Conservation (phyloP, 64 coral and sea anemone genomes). For the Montipora foliosa region DNA sequence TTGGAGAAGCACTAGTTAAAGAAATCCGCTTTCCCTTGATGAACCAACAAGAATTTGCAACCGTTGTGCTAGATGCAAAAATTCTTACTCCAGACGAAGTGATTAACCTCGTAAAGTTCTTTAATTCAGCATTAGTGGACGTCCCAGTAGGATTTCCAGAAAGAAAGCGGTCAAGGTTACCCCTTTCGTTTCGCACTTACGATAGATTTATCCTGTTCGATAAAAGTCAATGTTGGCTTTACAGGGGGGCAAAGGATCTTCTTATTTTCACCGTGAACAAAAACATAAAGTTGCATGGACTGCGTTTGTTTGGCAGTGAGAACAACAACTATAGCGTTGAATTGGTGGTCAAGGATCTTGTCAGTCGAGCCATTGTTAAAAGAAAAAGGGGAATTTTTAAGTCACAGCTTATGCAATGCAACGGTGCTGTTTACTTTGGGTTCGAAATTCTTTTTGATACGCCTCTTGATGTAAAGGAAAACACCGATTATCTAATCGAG, state of each 20-base stretch:
- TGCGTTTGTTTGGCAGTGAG: not conserved
- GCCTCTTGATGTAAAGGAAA: not conserved
- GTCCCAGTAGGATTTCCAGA: not conserved
- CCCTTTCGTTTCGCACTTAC: not conserved
- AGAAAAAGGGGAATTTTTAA: not conserved
- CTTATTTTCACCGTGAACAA: not conserved
- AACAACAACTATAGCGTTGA: not conserved
- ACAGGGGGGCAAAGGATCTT: not conserved
- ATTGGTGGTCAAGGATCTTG: not conserved
- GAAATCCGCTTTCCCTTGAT: slow-evolving; percentile 59
- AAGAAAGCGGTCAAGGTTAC: not conserved
- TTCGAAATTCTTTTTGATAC: not conserved
- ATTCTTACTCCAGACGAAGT: slow-evolving; percentile 22
- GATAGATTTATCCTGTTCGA: not conserved
- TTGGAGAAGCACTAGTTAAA: slow-evolving; percentile 31
- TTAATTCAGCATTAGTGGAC: not conserved
- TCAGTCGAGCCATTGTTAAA: not conserved
- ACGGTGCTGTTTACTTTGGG: not conserved
- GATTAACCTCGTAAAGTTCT: not conserved
- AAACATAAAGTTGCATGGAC: not conserved
- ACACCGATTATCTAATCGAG: not conserved
- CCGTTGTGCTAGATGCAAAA: not conserved
- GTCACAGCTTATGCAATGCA: not conserved
- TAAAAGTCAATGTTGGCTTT: not conserved
- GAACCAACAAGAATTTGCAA: slow-evolving; percentile 16